Base-by-base conservation (phyloP, 2,113 vertebrate genomes). In the Pygathrix nemaeus region DNA sequence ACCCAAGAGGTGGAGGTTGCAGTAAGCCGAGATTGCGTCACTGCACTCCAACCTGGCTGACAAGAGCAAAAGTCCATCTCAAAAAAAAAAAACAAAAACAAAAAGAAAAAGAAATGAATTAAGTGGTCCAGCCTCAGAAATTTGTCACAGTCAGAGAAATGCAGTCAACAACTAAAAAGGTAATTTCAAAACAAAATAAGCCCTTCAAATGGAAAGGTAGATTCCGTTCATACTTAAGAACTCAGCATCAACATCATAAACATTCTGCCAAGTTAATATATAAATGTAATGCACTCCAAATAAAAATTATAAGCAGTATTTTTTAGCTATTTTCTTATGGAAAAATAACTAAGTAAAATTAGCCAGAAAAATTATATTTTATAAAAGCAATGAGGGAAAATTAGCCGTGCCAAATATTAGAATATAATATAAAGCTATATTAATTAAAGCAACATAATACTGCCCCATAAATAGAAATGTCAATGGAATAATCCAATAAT, bases 381-480 rank as follows among this genome's bases (percentile, higher is more conserved):
- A 91, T 92, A 95, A 89, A 90, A 92, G 20, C 76, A 86, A 95
- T 93, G n/a, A 88, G 27, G 21, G 27, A 16, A 97, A 96, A 93
- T 94, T 95, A 96, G 57, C 38, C 57, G n/a, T 96, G 80, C 32
- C 72, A 97, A 55, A 91, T 94, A 95, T 93, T 87, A 96, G 97
- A 96, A 94, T 95, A 76, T 80, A 32, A 88, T 88, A 59, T 79
- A 95, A 95, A 94, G 72, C 16, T 93, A 91, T 32, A 75, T 90
- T 97, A 90, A 96, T 97, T 93, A 96, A 94, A 97, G 80, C 59
- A 96, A 57, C 70, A 92, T 93, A 95, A 91, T 68, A 94, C 50
- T 85, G 52, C 27, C 11, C 72, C 55, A 95, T 81, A 95, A 97
- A 96, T 78, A 94, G 25, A 91, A 50, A 94, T 80, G 55, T 85